These are phyloP conservation scores for Agriopis aurantiaria DNA, from an alignment of 2,888 invertebrate species.

Conservation along the genomic window DNA sequence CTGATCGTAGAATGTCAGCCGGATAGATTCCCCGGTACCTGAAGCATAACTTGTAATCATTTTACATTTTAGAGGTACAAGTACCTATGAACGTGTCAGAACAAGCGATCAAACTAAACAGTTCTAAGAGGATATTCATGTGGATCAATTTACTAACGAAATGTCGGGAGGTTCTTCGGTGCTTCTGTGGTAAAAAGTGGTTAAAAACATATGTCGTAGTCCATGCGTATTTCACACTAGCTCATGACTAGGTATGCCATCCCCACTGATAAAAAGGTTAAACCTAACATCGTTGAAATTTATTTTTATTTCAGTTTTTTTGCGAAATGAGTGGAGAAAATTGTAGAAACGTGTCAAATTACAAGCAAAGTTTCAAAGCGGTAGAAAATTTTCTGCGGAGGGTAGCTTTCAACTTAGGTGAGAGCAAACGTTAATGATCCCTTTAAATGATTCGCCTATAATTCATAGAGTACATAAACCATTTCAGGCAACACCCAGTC, in stretches of 20 bases:
- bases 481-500: slow-evolving; percentile 76
- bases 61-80: background rate
- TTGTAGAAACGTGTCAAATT: slow-evolving; percentile 31
- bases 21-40: too few species aligned
- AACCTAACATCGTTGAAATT: background rate
- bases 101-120: too few species aligned
- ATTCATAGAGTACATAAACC: slow-evolving; percentile 1
- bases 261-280: background rate
- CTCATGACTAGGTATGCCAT: too few species aligned
- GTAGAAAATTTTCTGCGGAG: slow-evolving; percentile 74
- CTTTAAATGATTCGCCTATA: background rate
- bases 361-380: slow-evolving; percentile 69
- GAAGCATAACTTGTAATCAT: background rate
- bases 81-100: too few species aligned
- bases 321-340: slow-evolving; percentile 56
- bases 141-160: too few species aligned
- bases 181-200: too few species aligned
- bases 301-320: slow-evolving; percentile 28
- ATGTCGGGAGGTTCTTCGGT: too few species aligned
- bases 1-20: background rate
- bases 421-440: slow-evolving; percentile 6
- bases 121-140: too few species aligned
- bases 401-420: slow-evolving; percentile 76
- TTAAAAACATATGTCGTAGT: too few species aligned
- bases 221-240: too few species aligned